These are phyloP conservation scores for Passerina amoena DNA, from an alignment of 2,113 vertebrate species.

Conservation along the genomic window DNA sequence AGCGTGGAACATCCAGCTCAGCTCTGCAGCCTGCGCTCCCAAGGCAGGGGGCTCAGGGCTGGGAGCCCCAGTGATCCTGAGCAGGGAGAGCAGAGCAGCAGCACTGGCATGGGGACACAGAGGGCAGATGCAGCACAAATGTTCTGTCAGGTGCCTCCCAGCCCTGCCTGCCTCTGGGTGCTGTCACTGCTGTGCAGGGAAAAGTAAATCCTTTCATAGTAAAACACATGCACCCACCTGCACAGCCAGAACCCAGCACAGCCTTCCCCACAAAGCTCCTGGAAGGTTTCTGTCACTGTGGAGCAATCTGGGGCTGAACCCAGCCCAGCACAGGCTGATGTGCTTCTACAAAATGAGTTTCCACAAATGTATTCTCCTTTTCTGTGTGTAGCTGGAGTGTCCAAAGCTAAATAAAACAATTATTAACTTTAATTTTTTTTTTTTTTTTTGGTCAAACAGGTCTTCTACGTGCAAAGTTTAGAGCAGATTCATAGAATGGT, in stretches of 20 bases:
- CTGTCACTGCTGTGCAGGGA: neutral
- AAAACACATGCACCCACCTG: neutral
- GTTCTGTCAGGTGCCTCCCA: neutral
- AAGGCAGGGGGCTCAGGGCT: neutral
- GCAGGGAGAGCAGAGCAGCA: neutral
- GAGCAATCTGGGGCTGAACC: neutral
- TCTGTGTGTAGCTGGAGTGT: neutral
- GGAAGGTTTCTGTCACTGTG: rapidly evolving
- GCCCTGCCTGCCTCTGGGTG: neutral
- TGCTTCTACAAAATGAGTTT: neutral
- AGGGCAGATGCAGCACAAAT: neutral
- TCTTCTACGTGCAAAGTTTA: neutral
- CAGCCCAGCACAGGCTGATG: neutral
- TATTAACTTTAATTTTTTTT: neutral
- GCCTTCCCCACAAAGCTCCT: neutral
- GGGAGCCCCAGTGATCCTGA: neutral
- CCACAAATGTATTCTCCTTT: neutral
- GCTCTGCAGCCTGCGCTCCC: neutral
- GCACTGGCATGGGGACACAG: neutral
- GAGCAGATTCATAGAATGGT: neutral
- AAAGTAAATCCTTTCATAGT: neutral
- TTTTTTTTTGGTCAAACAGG: neutral
- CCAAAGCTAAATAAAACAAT: neutral
- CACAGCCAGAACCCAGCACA: neutral
- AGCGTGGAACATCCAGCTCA: neutral